These are phyloP conservation scores for Polypterus senegalus DNA, from an alignment of 2,113 vertebrate genomes.

Conservation along the genomic window DNA sequence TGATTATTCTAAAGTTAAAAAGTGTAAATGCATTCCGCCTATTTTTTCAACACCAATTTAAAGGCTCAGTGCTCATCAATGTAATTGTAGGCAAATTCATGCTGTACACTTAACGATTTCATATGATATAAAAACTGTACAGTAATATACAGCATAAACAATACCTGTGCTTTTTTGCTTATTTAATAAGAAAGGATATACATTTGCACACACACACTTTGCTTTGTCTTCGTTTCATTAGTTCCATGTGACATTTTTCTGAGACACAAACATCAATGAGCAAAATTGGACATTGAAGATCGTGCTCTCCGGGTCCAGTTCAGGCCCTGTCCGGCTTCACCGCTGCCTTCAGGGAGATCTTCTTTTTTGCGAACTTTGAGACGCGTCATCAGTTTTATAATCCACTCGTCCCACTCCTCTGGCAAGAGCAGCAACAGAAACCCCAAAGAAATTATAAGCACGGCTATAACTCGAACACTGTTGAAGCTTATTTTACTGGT, in stretches of 20 bases:
- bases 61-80: not conserved
- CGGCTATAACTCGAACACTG: constrained; percentile 80
- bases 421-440: constrained; percentile 88
- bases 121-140: constrained; percentile 6
- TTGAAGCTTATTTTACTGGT: constrained; percentile 87
- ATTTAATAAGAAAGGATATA: constrained; percentile 5
- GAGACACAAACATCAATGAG: constrained; percentile 55
- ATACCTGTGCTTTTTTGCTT: constrained; percentile 13
- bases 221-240: no score
- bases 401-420: constrained; percentile 86
- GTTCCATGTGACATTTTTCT: constrained; percentile 19
- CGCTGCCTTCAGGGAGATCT: constrained; percentile 53
- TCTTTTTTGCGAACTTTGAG: constrained; percentile 76
- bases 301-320: constrained; percentile 64
- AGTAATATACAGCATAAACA: constrained; percentile 7
- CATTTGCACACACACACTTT: not conserved
- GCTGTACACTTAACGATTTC: constrained; percentile 16
- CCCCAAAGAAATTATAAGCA: constrained; percentile 85
- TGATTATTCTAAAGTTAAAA: no score
- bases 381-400: constrained; percentile 71
- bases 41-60: not conserved
- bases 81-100: constrained; percentile 7
- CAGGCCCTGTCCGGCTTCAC: constrained; percentile 54
- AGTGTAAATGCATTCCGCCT: not conserved
- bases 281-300: constrained; percentile 73